Evolutionary conservation across 2,888 invertebrate genomes (phyloP).

Genomic region (Lepas anatifera): DNA sequence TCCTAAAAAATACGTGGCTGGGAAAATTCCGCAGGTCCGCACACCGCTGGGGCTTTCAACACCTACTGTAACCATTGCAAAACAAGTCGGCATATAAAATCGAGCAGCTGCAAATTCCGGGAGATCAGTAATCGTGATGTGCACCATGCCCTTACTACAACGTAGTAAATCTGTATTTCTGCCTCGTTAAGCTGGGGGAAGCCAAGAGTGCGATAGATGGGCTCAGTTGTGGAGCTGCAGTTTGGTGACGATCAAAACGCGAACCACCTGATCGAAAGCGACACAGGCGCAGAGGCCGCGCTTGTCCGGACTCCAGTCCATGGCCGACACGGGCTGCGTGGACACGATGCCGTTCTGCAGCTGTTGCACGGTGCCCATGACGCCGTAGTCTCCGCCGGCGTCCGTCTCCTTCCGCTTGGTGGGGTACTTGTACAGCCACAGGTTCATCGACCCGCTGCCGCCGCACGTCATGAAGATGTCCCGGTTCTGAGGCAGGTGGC

Average conservation of each 20-base stretch:
- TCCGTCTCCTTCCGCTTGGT: slow-evolving; percentile 54
- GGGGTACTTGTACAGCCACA: slow-evolving; percentile 94
- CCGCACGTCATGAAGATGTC: slow-evolving; percentile 84
- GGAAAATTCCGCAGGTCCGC: too few relatives aligned
- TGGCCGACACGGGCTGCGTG: slow-evolving; percentile 73
- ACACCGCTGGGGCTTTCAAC: too few relatives aligned
- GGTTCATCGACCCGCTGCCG: slow-evolving; percentile 72
- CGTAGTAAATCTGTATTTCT: too few relatives aligned
- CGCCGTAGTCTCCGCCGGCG: slow-evolving; percentile 59
- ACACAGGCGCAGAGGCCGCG: slow-evolving; percentile 75
- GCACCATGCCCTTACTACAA: too few relatives aligned
- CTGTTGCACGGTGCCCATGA: slow-evolving; percentile 58
- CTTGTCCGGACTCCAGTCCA: slow-evolving; percentile 88
- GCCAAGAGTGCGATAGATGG: too few relatives aligned
- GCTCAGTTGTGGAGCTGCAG: slow-evolving; percentile 35
- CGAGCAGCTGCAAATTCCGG: too few relatives aligned
- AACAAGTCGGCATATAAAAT: too few relatives aligned
- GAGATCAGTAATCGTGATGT: too few relatives aligned
- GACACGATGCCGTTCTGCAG: slow-evolving; percentile 70
- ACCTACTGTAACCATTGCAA: too few relatives aligned
- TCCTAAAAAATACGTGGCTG: neutral
- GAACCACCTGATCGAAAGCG: slow-evolving; percentile 78
- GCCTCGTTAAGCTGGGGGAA: too few relatives aligned
- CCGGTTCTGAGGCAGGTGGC: slow-evolving; percentile 85
- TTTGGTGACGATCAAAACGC: slow-evolving; percentile 78